phyloP scores from a whole-genome alignment of 2,888 invertebrate species.

The Ramazzottius varieornatus region DNA sequence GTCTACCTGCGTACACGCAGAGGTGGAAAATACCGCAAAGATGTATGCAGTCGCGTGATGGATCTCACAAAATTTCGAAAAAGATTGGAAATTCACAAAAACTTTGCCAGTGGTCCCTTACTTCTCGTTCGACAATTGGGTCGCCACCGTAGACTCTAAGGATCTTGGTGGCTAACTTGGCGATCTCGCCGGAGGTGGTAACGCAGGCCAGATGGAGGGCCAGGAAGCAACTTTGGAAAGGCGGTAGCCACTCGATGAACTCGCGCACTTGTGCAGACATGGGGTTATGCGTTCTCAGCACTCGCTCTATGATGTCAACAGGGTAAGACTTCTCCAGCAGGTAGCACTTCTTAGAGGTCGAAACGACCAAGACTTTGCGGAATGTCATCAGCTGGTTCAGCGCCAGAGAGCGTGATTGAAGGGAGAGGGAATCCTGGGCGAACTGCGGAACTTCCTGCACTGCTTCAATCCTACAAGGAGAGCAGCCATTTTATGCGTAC shows the following conservation, averaged over 20 bases:
- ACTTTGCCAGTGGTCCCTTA: too few species aligned
- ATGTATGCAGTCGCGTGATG: too few species aligned
- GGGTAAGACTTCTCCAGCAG: background rate
- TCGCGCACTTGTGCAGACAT: background rate
- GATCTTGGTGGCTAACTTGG: background rate
- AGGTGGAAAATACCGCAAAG: too few species aligned
- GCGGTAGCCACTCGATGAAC: background rate
- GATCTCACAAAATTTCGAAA: too few species aligned
- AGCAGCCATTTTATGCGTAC: too few species aligned
- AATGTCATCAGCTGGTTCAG: background rate
- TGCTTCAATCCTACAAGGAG: too few species aligned
- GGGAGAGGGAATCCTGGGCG: background rate
- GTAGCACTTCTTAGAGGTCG: background rate
- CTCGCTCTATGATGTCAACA: background rate
- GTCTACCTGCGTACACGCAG: too few species aligned
- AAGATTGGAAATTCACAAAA: too few species aligned
- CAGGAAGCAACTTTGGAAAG: background rate
- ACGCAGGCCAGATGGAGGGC: background rate
- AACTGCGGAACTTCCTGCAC: background rate
- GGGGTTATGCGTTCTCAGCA: background rate
- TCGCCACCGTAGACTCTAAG: background rate
- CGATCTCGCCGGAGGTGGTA: background rate
- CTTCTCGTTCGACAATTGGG: background rate
- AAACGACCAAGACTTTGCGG: background rate
- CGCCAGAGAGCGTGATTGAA: background rate